Conservation (phyloP, 2,797 vertebrate genomes). For the Melanogrammus aeglefinus region DNA sequence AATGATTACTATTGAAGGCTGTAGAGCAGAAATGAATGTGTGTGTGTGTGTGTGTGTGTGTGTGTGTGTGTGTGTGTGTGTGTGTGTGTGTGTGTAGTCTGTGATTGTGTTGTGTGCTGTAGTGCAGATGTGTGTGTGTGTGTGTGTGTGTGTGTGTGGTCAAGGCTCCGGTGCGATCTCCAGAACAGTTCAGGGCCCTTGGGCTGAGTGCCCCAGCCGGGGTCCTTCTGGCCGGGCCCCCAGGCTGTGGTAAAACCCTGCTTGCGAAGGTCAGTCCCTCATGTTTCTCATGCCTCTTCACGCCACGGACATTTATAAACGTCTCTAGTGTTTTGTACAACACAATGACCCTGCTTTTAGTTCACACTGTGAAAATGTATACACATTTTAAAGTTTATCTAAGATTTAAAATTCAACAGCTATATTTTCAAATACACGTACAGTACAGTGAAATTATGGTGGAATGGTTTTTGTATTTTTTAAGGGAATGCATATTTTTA, state of each 20-base stretch:
- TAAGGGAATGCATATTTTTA: too few relatives aligned
- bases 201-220: constrained; percentile 89
- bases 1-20: too few relatives aligned
- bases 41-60: too few relatives aligned
- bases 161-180: constrained; percentile 88
- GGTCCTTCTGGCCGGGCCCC: constrained; percentile 90
- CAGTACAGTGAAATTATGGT: too few relatives aligned
- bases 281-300: background rate
- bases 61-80: too few relatives aligned
- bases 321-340: too few relatives aligned
- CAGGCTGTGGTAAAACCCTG: constrained; percentile 94
- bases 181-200: constrained; percentile 85
- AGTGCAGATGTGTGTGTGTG: constrained; percentile 4
- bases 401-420: too few relatives aligned
- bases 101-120: background rate
- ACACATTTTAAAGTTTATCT: too few relatives aligned
- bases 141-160: constrained; percentile 14
- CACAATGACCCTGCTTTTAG: background rate
- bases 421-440: too few relatives aligned
- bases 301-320: background rate
- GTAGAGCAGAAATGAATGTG: too few relatives aligned
- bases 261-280: constrained; percentile 83
- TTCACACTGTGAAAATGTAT: background rate
- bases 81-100: constrained; percentile 5
- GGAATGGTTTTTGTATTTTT: background rate